Conservation (phyloP, 2,888 invertebrate species). For the Capitulum mitella region DNA sequence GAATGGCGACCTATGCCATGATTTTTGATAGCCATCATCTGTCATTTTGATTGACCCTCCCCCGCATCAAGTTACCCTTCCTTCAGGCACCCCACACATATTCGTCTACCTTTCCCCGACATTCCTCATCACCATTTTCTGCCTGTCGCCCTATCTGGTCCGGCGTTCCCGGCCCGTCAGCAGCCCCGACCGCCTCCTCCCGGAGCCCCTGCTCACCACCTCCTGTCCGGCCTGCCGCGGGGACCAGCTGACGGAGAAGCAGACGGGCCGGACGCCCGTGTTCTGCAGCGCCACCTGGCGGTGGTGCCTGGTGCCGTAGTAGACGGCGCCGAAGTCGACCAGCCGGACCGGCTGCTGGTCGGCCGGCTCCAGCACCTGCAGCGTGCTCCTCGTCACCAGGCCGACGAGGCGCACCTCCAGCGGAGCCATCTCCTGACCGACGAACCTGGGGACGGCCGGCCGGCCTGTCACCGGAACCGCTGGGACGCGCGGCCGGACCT, state of each 20-base stretch:
- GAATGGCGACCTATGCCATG: too few species aligned
- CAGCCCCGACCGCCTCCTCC: neutral
- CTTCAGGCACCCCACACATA: too few species aligned
- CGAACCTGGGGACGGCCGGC: too few species aligned
- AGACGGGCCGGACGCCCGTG: constrained; percentile 43
- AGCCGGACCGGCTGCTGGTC: constrained; percentile 40
- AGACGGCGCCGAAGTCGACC: constrained; percentile 45
- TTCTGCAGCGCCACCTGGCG: constrained; percentile 45
- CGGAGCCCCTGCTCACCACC: neutral
- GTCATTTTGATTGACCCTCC: too few species aligned
- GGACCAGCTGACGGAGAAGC: constrained; percentile 37
- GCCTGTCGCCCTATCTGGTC: neutral
- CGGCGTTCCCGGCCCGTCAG: neutral
- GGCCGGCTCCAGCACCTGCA: constrained; percentile 2
- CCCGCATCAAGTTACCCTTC: too few species aligned
- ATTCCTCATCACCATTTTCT: neutral
- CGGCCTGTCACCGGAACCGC: too few species aligned
- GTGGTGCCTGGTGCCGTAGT: constrained; percentile 42
- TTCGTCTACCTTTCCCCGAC: too few species aligned
- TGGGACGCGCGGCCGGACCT: too few species aligned
- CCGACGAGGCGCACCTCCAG: constrained; percentile 6
- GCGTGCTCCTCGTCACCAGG: neutral
- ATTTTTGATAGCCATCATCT: too few species aligned
- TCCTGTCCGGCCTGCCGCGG: neutral
- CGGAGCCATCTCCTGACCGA: constrained; percentile 6